phyloP scores from a whole-genome alignment of 2,797 vertebrate species.

The Catharus ustulatus region DNA sequence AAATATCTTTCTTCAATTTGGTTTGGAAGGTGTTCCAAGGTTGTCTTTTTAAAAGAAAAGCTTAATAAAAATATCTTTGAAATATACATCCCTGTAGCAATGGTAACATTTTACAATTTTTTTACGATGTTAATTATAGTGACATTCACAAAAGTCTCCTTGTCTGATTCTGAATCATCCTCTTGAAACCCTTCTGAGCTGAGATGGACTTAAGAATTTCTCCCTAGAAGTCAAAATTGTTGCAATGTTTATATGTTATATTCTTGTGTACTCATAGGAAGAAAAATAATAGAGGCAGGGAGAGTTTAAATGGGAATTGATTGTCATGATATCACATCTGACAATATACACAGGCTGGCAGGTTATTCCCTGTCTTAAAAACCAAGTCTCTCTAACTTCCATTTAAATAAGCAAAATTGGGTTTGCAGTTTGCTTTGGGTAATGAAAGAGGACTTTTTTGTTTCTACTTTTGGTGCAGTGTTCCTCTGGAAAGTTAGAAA shows the following conservation, averaged over 20 bases:
- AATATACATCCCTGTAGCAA: neutral
- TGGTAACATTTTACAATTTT: neutral
- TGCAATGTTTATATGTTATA: neutral
- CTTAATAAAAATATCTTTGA: neutral
- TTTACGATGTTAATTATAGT: conserved; percentile 5
- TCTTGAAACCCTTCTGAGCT: neutral
- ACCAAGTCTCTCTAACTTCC: conserved; percentile 1
- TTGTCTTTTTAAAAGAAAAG: neutral
- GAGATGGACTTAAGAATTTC: neutral
- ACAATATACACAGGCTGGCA: neutral
- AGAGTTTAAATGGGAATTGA: neutral
- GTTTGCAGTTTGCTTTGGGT: conserved; percentile 23
- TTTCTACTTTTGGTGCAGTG: conserved; percentile 18
- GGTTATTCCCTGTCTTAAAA: conserved; percentile 21
- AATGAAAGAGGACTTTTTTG: neutral
- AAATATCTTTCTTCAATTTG: neutral
- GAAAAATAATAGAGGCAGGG: neutral
- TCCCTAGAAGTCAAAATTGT: neutral
- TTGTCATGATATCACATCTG: neutral
- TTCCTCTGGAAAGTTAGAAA: conserved; percentile 63
- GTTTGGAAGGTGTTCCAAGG: neutral
- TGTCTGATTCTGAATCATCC: neutral
- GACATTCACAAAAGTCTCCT: neutral
- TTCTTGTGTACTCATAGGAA: neutral
- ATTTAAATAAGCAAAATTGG: conserved; percentile 13